Percentiles rank a stretch among this genome's conserved stretches.
Conservation (phyloP, 2,888 invertebrate genomes). For the Caenorhabditis sinica region DNA sequence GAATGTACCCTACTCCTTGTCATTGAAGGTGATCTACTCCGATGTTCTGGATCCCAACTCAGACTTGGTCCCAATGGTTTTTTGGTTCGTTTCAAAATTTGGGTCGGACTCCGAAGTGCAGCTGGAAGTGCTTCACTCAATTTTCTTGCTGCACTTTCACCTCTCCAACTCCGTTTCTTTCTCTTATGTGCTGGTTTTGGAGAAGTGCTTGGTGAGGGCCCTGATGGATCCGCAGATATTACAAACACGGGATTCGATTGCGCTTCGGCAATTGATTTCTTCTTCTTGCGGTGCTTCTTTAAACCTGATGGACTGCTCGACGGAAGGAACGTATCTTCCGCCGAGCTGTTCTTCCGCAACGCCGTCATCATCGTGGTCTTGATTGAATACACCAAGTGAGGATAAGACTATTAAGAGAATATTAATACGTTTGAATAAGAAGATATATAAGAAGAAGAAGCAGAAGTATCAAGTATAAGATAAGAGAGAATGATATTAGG, state of each 20-base stretch:
- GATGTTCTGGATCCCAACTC: slow-evolving; percentile 82
- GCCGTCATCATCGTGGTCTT: slow-evolving; percentile 59
- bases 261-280: slow-evolving; percentile 65
- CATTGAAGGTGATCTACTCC: slow-evolving; percentile 66
- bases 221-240: slow-evolving; percentile 53
- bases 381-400: slow-evolving; percentile 46
- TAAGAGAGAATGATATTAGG: slow-evolving; percentile 56
- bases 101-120: slow-evolving; percentile 73
- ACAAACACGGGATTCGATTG: slow-evolving; percentile 65
- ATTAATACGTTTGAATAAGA: slow-evolving; percentile 17
- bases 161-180: slow-evolving; percentile 67
- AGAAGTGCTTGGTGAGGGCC: slow-evolving; percentile 50
- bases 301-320: slow-evolving; percentile 45
- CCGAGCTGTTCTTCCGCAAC: slow-evolving; percentile 65
- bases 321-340: slow-evolving; percentile 58
- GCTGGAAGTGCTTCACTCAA: slow-evolving; percentile 73
- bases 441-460: slow-evolving; percentile 14
- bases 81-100: slow-evolving; percentile 72
- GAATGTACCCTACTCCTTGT: slow-evolving; percentile 71
- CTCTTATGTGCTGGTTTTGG: slow-evolving; percentile 55
- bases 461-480: slow-evolving; percentile 32
- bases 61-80: slow-evolving; percentile 80
- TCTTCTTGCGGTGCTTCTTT: slow-evolving; percentile 66
- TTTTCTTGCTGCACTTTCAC: slow-evolving; percentile 70
- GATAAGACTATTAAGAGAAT: slow-evolving; percentile 53